Conservation (phyloP, 1,140 invertebrate genomes). For the Drosophila bifasciata region DNA sequence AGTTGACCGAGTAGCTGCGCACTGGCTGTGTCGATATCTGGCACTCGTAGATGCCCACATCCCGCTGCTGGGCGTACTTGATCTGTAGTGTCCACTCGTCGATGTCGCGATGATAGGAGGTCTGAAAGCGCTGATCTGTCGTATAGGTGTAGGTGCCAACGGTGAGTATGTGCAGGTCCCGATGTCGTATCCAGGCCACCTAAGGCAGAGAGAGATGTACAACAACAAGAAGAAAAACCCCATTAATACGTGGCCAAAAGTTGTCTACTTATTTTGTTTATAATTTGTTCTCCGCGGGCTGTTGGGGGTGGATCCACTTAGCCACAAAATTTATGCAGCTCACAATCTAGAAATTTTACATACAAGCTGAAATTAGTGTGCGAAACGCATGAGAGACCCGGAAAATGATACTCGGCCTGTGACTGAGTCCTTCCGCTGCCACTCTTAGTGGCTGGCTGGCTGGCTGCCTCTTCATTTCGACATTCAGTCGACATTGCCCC, state of each 20-base stretch:
- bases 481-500: conserved; percentile 78
- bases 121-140: conserved; percentile 92
- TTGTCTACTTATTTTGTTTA: background rate
- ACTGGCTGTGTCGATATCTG: conserved; percentile 91
- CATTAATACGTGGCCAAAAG: conserved; percentile 12
- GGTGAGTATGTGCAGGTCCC: conserved; percentile 92
- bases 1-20: conserved; percentile 88
- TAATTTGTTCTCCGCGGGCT: background rate
- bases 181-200: conserved; percentile 89
- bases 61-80: conserved; percentile 92
- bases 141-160: conserved; percentile 93
- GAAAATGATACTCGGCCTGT: conserved; percentile 69
- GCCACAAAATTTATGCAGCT: conserved; percentile 65
- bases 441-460: conserved; percentile 2
- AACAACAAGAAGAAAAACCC: conserved; percentile 2
- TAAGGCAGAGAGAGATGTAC: conserved; percentile 19
- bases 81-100: conserved; percentile 94
- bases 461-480: conserved; percentile 47
- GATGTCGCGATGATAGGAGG: conserved; percentile 89
- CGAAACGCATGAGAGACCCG: conserved; percentile 72
- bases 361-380: conserved; percentile 74
- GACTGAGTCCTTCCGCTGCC: background rate
- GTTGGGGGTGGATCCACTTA: background rate
- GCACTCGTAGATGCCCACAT: conserved; percentile 93
- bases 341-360: conserved; percentile 68